Evolutionary conservation across 2,888 invertebrate species (phyloP).

Genomic region (Calameuta pallipes): DNA sequence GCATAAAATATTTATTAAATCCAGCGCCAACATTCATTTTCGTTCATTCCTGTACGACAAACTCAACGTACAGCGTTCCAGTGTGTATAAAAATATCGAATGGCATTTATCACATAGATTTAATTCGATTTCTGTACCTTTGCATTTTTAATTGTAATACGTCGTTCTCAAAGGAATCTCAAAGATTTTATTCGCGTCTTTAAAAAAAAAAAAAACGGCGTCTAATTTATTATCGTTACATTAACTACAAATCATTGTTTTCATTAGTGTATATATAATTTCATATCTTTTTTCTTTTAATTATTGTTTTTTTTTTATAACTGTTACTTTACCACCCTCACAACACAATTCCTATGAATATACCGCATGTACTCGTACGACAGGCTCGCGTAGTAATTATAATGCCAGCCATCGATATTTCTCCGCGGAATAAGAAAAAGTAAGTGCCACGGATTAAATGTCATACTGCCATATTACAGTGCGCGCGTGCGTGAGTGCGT

Average conservation of each 20-base stretch:
- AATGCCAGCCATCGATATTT: background rate
- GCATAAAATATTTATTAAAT: background rate
- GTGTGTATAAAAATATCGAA: background rate
- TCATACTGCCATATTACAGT: conserved; percentile 48
- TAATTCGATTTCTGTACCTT: background rate
- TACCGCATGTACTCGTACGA: background rate
- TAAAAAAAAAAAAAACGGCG: background rate
- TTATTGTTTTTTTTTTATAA: conserved; percentile 28
- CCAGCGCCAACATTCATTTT: background rate
- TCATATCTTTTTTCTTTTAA: background rate
- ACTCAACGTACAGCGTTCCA: background rate
- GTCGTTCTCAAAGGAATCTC: background rate
- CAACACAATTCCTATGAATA: background rate
- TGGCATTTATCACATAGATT: background rate
- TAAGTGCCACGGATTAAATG: conserved; percentile 24
- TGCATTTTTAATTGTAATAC: background rate
- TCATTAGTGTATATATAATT: background rate
- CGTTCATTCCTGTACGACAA: background rate
- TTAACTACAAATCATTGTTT: background rate
- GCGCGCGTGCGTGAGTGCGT: background rate
- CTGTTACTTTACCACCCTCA: conserved; percentile 21
- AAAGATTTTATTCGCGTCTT: background rate
- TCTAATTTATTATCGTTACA: background rate
- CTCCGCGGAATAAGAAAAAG: background rate
- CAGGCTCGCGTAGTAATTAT: background rate